These are phyloP conservation scores for Catharus ustulatus DNA, from an alignment of 2,797 vertebrate species.

Conservation along the genomic window DNA sequence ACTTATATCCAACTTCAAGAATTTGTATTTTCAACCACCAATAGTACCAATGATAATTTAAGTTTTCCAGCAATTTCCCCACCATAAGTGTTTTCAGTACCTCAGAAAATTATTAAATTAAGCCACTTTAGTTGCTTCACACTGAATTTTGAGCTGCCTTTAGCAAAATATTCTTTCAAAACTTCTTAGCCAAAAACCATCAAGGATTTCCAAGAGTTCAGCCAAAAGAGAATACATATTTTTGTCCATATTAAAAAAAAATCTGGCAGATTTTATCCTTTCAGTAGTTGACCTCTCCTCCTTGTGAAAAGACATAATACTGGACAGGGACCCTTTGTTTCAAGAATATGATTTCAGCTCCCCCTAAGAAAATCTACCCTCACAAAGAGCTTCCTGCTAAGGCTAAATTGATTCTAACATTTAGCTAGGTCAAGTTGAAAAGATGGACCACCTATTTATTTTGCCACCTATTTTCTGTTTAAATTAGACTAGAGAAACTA, in stretches of 20 bases:
- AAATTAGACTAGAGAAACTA: background rate
- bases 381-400: background rate
- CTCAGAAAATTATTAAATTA: slow-evolving; percentile 24
- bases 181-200: slow-evolving; percentile 45
- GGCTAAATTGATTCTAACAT: background rate
- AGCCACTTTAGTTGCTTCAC: background rate
- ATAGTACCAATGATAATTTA: background rate
- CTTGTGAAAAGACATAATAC: slow-evolving; percentile 1
- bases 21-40: background rate
- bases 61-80: background rate
- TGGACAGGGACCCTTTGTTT: background rate
- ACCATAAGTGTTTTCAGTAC: background rate
- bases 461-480: background rate
- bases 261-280: slow-evolving; percentile 16
- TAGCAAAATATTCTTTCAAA: slow-evolving; percentile 21
- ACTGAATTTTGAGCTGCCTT: background rate
- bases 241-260: slow-evolving; percentile 29
- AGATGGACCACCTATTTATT: background rate
- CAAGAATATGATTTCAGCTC: background rate
- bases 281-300: slow-evolving; percentile 38
- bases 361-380: background rate
- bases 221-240: slow-evolving; percentile 53
- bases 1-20: background rate
- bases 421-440: background rate
- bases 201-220: slow-evolving; percentile 57